phyloP scores from a whole-genome alignment of 1,140 invertebrate genomes.

The Drosophila novamexicana region DNA sequence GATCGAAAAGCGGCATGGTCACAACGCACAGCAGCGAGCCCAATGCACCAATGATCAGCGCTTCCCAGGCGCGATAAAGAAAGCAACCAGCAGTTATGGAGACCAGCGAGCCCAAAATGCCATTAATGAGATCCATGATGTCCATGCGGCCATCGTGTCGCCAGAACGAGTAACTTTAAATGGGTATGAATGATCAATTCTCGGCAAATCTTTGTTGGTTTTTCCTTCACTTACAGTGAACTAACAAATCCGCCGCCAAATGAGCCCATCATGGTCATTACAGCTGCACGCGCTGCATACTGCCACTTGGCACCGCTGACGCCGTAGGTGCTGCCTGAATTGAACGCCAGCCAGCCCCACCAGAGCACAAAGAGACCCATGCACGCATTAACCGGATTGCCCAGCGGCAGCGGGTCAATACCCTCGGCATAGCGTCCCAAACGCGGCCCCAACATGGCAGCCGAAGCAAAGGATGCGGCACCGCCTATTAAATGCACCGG shows the following conservation, averaged over 20 bases:
- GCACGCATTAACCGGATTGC: conserved; percentile 95
- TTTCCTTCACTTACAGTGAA: conserved; percentile 85
- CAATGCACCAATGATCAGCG: conserved; percentile 92
- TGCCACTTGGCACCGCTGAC: conserved; percentile 88
- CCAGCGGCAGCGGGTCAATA: conserved; percentile 90
- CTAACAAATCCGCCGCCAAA: conserved; percentile 94
- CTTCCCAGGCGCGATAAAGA: conserved; percentile 93
- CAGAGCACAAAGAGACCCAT: conserved; percentile 97
- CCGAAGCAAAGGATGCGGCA: conserved; percentile 92
- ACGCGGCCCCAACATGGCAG: conserved; percentile 94
- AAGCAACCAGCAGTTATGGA: conserved; percentile 96
- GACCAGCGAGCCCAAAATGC: conserved; percentile 93
- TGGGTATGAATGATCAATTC: background rate
- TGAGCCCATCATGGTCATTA: conserved; percentile 94
- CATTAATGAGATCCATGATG: conserved; percentile 94
- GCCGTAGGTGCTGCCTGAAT: conserved; percentile 94
- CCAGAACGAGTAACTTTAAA: conserved; percentile 86
- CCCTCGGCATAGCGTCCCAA: conserved; percentile 94
- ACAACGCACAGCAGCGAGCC: conserved; percentile 90
- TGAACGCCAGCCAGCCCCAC: conserved; percentile 97
- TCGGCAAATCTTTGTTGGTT: background rate
- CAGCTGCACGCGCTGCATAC: conserved; percentile 94
- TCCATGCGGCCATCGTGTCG: conserved; percentile 90
- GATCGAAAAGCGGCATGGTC: conserved; percentile 90
- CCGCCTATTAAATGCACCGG: conserved; percentile 94